Conservation (phyloP, 64 coral and sea anemone genomes). For the Dendrophyllia cribrosa region DNA sequence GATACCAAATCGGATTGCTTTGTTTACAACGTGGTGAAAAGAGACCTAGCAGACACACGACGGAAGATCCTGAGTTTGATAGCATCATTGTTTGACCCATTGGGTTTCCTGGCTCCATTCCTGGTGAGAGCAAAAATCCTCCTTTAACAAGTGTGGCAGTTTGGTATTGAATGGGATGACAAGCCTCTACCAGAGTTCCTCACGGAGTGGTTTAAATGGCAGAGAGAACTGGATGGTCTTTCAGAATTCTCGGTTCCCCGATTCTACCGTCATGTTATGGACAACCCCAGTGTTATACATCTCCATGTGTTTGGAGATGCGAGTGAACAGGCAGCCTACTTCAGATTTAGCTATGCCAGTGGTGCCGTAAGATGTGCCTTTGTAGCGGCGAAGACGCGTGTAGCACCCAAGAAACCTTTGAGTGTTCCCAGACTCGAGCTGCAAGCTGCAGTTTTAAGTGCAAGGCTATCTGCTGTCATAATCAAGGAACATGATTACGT, state of each 20-base stretch:
- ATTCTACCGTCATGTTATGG: constrained; percentile 12
- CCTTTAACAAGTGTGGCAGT: background rate
- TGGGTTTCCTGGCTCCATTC: constrained; percentile 34
- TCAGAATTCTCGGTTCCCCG: background rate
- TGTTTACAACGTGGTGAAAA: background rate
- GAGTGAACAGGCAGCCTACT: background rate
- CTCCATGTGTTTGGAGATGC: constrained; percentile 51
- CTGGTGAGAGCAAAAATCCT: background rate
- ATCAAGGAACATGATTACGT: constrained; percentile 42
- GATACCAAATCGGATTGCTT: background rate
- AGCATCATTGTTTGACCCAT: constrained; percentile 5
- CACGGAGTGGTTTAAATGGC: constrained; percentile 31
- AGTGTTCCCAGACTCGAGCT: constrained; percentile 3
- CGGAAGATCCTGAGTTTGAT: background rate
- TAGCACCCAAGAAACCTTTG: constrained; percentile 21
- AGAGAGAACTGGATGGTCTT: constrained; percentile 7
- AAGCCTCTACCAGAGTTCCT: constrained; percentile 12
- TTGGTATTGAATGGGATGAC: constrained; percentile 26
- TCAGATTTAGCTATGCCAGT: background rate
- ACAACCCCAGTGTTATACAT: background rate
- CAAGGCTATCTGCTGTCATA: background rate
- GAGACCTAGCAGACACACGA: background rate
- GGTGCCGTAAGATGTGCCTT: constrained; percentile 15
- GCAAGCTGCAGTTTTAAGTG: constrained; percentile 11
- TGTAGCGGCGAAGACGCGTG: too few species aligned